Percentiles rank a stretch among this genome's conserved stretches.
Evolutionary conservation across 2,113 vertebrate genomes (phyloP).

Genomic region (Myrmecobius fasciatus): DNA sequence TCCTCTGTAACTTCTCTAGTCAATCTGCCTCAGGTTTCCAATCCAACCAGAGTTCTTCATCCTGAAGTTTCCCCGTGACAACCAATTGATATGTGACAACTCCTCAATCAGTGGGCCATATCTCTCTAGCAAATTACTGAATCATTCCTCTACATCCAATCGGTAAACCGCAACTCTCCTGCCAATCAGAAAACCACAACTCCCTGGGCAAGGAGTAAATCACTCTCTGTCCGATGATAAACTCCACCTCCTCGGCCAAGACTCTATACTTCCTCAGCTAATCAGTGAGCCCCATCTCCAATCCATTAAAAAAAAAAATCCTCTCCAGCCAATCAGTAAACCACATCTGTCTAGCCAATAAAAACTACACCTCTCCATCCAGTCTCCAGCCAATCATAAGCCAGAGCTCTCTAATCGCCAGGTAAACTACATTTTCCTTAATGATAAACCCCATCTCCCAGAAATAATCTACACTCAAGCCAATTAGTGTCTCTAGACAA

Average conservation of each 20-base stretch:
- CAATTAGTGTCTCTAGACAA: neutral
- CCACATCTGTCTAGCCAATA: neutral
- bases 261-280: neutral
- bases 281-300: too few relatives aligned
- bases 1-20: neutral
- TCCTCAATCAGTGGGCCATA: neutral
- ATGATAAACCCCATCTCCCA: neutral
- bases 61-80: neutral
- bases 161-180: neutral
- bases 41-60: neutral
- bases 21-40: neutral
- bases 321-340: neutral
- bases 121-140: neutral
- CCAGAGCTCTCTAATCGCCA: neutral
- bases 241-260: neutral
- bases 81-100: neutral
- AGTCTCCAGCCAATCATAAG: too few relatives aligned
- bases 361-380: too few relatives aligned
- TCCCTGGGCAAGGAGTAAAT: too few relatives aligned
- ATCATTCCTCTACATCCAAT: neutral
- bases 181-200: too few relatives aligned
- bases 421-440: neutral
- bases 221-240: neutral
- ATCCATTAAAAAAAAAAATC: too few relatives aligned
- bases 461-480: neutral